Evolutionary conservation across 2,888 invertebrate genomes (phyloP).

Genomic region (Rambutsinella grinnellia): DNA sequence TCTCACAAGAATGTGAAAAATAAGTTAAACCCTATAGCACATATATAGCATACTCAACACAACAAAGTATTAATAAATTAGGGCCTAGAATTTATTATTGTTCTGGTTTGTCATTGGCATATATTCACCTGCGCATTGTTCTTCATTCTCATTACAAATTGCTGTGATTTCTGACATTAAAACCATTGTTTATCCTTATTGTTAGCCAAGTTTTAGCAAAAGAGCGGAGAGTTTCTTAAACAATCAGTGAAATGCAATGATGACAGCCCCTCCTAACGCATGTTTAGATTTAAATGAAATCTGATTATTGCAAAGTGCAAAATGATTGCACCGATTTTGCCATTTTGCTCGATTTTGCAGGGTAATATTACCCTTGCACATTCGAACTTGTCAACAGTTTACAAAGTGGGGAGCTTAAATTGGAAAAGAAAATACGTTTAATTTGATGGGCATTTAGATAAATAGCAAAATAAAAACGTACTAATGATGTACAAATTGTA

Average conservation of each 20-base stretch:
- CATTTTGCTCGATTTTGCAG: no score
- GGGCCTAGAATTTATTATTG: neutral
- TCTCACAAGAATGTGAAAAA: neutral
- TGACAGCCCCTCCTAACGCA: no score
- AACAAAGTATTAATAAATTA: neutral
- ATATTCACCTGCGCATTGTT: neutral
- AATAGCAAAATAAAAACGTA: slow-evolving; percentile 12
- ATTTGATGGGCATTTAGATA: slow-evolving; percentile 31
- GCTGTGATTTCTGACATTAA: slow-evolving; percentile 3
- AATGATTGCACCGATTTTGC: no score
- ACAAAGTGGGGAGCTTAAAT: no score
- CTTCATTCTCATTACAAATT: slow-evolving; percentile 19
- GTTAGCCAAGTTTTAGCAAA: slow-evolving; percentile 23
- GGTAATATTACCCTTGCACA: no score
- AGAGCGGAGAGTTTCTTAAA: no score
- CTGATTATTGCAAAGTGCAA: no score
- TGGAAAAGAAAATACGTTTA: slow-evolving; percentile 23
- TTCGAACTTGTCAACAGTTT: no score
- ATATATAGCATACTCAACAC: neutral
- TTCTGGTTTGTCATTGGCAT: neutral
- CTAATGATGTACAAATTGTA: slow-evolving; percentile 32
- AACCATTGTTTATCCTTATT: slow-evolving; percentile 2
- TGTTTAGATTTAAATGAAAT: no score
- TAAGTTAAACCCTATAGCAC: no score
- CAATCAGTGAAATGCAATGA: no score